phyloP scores from a whole-genome alignment of 2,113 vertebrate genomes.

The Stigmatopora argus region DNA sequence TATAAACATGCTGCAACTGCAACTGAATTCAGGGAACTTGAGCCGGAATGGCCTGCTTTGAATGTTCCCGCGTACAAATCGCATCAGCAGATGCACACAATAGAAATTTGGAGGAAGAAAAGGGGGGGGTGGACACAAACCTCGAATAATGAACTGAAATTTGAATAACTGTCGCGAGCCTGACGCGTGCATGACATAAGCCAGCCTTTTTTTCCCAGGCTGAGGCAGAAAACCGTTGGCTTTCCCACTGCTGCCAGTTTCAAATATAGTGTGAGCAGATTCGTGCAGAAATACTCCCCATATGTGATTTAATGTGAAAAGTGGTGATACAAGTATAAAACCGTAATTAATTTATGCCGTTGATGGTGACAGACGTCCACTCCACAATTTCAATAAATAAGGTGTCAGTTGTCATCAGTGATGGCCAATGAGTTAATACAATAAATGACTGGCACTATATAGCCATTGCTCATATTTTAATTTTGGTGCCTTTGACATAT shows the following conservation, averaged over 20 bases:
- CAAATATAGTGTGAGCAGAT: background rate
- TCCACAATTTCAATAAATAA: too few relatives aligned
- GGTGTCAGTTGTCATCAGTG: too few relatives aligned
- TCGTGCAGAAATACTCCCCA: too few relatives aligned
- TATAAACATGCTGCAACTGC: background rate
- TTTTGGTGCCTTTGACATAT: too few relatives aligned
- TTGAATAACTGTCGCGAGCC: constrained; percentile 78
- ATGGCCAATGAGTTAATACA: too few relatives aligned
- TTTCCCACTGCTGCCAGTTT: constrained; percentile 17
- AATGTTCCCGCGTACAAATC: constrained; percentile 48
- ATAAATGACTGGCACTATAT: too few relatives aligned
- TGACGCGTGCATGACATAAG: constrained; percentile 70
- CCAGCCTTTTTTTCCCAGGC: constrained; percentile 50
- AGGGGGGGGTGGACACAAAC: constrained; percentile 27
- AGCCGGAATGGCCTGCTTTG: constrained; percentile 34
- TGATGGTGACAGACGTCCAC: too few relatives aligned
- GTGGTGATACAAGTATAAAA: too few relatives aligned
- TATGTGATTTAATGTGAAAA: too few relatives aligned
- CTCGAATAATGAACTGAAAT: constrained; percentile 61
- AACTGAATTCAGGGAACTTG: constrained; percentile 7
- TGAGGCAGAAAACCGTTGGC: constrained; percentile 53
- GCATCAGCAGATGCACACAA: constrained; percentile 69
- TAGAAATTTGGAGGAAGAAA: constrained; percentile 14
- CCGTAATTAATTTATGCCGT: too few relatives aligned
- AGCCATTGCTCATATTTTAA: too few relatives aligned